phyloP scores from a whole-genome alignment of 2,797 vertebrate genomes.

The Lutjanus argentimaculatus region DNA sequence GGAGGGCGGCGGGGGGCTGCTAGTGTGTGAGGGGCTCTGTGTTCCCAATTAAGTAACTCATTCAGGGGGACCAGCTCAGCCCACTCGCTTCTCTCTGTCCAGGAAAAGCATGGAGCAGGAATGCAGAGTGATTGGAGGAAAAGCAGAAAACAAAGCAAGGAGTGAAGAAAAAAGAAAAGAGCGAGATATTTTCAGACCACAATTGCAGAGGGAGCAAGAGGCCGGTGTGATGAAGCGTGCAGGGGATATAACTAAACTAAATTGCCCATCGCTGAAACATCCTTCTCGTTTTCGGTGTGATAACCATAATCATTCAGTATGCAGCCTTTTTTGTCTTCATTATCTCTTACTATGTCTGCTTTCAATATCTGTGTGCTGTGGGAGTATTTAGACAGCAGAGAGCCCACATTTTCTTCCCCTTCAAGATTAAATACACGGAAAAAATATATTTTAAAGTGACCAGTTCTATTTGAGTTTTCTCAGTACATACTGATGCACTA shows the following conservation, averaged over 20 bases:
- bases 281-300: not conserved
- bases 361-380: conserved; percentile 16
- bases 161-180: not conserved
- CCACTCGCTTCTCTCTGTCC: not conserved
- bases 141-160: not conserved
- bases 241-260: conserved; percentile 1
- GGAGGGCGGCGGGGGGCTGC: no score
- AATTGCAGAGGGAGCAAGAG: not conserved
- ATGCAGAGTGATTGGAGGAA: not conserved
- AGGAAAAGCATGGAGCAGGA: not conserved
- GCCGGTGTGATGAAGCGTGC: conserved; percentile 6
- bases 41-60: conserved; percentile 12
- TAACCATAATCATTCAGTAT: conserved; percentile 5
- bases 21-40: not conserved
- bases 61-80: not conserved
- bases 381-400: not conserved
- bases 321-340: conserved; percentile 13
- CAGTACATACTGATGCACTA: not conserved
- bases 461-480: not conserved
- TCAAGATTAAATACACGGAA: conserved; percentile 1
- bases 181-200: not conserved
- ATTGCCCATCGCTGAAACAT: conserved; percentile 1
- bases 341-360: conserved; percentile 8
- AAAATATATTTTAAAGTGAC: not conserved
- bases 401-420: not conserved